These are phyloP conservation scores for Dryococelus australis DNA, from an alignment of 2,888 invertebrate genomes.

Conservation along the genomic window DNA sequence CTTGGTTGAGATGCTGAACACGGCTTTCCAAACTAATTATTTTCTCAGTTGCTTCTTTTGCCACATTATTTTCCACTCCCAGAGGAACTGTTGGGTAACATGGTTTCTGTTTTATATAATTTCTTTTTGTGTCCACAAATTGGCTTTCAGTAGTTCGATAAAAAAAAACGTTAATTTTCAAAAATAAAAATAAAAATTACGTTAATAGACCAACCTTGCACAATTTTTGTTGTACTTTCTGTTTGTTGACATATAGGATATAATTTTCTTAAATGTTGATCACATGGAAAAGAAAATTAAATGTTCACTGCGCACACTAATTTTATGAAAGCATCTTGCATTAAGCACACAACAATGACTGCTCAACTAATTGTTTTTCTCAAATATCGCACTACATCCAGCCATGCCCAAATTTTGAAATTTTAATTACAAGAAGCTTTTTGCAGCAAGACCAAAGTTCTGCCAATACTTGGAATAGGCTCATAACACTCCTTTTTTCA, in stretches of 20 bases:
- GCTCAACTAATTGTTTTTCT: not conserved
- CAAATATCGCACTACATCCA: constrained; percentile 9
- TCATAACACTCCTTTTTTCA: not conserved
- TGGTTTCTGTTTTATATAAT: not conserved
- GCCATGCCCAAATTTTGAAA: not conserved
- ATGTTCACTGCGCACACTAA: not conserved
- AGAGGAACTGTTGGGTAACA: constrained; percentile 12
- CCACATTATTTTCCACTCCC: constrained; percentile 11
- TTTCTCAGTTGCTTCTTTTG: not conserved
- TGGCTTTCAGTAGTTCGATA: not conserved
- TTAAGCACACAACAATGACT: not conserved
- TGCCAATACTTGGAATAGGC: not conserved
- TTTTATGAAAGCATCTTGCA: not conserved
- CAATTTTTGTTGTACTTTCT: too few relatives aligned
- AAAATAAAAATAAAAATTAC: too few relatives aligned
- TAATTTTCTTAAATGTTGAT: not conserved
- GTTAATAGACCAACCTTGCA: too few relatives aligned
- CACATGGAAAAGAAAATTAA: not conserved
- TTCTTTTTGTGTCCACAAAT: not conserved
- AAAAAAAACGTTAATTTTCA: not conserved
- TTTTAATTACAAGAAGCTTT: not conserved
- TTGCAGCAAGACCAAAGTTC: not conserved
- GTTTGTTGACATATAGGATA: too few relatives aligned
- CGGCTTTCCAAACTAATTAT: constrained; percentile 17
- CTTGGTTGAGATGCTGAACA: constrained; percentile 62